phyloP scores from a whole-genome alignment of 2,888 invertebrate genomes.

The Magallana nippona region DNA sequence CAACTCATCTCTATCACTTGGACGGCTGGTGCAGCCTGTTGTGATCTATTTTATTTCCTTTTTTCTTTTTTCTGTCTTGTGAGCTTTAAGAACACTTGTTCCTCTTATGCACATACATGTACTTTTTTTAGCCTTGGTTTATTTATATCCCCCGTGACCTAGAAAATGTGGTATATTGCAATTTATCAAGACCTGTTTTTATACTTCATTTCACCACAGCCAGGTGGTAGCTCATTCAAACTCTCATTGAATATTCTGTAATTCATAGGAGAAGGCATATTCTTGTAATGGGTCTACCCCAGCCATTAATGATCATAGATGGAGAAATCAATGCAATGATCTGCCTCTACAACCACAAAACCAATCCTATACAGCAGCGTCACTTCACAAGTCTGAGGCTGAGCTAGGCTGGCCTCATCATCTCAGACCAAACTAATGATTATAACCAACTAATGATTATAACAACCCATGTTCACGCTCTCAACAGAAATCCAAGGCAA shows the following conservation, averaged over 20 bases:
- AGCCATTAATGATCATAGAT: neutral
- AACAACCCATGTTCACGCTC: neutral
- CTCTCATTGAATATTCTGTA: neutral
- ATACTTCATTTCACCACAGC: neutral
- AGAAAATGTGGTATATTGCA: constrained; percentile 13
- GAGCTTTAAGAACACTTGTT: neutral
- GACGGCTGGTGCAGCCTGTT: no score
- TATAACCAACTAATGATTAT: neutral
- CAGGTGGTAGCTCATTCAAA: neutral
- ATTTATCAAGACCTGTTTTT: constrained; percentile 14
- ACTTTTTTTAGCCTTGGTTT: neutral
- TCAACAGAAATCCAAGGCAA: neutral
- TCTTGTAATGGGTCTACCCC: neutral
- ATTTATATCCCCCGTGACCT: constrained; percentile 5
- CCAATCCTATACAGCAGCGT: neutral
- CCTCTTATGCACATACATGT: neutral
- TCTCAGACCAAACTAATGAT: constrained; percentile 1
- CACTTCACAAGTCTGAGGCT: no score
- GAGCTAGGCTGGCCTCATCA: neutral
- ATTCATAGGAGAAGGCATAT: neutral
- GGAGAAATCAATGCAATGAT: constrained; percentile 17
- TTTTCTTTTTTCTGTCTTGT: neutral
- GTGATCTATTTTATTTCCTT: neutral
- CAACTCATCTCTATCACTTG: no score
- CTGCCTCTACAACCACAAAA: neutral